Evolutionary conservation across 2,113 vertebrate genomes (phyloP).

Genomic region (Urocitellus parryii): DNA sequence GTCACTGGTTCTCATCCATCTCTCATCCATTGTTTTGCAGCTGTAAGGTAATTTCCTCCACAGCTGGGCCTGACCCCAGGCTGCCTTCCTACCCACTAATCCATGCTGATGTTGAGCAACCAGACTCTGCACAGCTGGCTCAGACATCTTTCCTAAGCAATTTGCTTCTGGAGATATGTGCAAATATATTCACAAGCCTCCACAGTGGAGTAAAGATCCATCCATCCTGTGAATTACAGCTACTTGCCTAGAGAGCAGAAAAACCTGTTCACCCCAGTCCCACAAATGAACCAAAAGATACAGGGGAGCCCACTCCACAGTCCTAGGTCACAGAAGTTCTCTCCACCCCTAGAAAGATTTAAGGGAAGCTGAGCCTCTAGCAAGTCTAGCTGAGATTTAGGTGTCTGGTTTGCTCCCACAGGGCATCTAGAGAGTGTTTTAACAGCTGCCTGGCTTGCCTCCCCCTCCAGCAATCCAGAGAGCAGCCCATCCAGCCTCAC

Average conservation of each 20-base stretch:
- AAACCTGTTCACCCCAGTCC: rapidly evolving
- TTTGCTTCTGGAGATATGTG: conserved; percentile 67
- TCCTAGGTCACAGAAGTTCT: background rate
- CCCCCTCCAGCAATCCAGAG: background rate
- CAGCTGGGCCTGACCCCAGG: background rate
- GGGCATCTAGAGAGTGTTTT: no score
- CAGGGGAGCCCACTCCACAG: background rate
- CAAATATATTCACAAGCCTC: conserved; percentile 45
- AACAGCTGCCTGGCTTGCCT: background rate
- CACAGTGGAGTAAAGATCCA: background rate
- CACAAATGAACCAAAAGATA: background rate
- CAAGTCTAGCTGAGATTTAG: background rate
- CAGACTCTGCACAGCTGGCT: background rate
- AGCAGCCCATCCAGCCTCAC: conserved; percentile 23
- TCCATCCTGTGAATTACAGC: conserved; percentile 24
- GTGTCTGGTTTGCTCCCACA: background rate
- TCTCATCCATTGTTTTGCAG: background rate
- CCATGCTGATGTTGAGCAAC: background rate
- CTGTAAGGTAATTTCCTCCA: background rate
- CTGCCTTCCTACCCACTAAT: background rate
- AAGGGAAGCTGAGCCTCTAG: background rate
- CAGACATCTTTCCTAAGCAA: conserved; percentile 26
- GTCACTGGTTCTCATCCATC: background rate
- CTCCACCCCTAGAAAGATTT: background rate
- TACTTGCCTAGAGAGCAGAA: background rate